A percentile compares a stretch with the other conserved stretches of the same genome.
phyloP scores from a whole-genome alignment of 2,113 vertebrate species.

The Noctilio leporinus region DNA sequence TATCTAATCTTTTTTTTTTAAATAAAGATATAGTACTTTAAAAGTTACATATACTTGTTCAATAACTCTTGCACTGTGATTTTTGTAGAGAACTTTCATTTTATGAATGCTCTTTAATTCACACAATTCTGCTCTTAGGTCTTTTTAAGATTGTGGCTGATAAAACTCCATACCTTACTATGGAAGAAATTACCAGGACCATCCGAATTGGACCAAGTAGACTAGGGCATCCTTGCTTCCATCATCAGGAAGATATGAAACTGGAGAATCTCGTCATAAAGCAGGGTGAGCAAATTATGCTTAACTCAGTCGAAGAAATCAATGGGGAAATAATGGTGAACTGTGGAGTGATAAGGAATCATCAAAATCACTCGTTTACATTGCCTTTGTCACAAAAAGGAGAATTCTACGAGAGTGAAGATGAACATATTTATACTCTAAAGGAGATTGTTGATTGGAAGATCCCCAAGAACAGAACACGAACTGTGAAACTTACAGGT shows the following conservation, averaged over 20 bases:
- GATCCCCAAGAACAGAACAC: constrained; percentile 81
- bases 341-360: constrained; percentile 76
- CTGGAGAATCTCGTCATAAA: constrained; percentile 72
- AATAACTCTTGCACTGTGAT: not conserved
- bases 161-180: constrained; percentile 78
- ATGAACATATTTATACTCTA: constrained; percentile 86
- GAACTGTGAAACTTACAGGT: constrained; percentile 79
- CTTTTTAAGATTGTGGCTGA: constrained; percentile 85
- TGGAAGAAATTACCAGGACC: constrained; percentile 81
- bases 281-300: constrained; percentile 75
- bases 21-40: not conserved
- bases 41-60: not conserved
- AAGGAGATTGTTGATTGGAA: constrained; percentile 87
- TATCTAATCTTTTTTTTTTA: not conserved
- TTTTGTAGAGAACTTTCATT: not conserved
- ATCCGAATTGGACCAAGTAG: constrained; percentile 77
- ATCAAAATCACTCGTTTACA: constrained; percentile 71
- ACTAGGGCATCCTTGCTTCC: constrained; percentile 80
- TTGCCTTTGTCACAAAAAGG: constrained; percentile 81
- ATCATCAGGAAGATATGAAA: constrained; percentile 72
- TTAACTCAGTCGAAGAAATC: constrained; percentile 73
- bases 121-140: constrained; percentile 75
- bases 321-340: constrained; percentile 68
- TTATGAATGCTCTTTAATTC: constrained; percentile 40
- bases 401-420: constrained; percentile 84